phyloP scores from a whole-genome alignment of 1,140 invertebrate species.

The Diorhabda carinulata region DNA sequence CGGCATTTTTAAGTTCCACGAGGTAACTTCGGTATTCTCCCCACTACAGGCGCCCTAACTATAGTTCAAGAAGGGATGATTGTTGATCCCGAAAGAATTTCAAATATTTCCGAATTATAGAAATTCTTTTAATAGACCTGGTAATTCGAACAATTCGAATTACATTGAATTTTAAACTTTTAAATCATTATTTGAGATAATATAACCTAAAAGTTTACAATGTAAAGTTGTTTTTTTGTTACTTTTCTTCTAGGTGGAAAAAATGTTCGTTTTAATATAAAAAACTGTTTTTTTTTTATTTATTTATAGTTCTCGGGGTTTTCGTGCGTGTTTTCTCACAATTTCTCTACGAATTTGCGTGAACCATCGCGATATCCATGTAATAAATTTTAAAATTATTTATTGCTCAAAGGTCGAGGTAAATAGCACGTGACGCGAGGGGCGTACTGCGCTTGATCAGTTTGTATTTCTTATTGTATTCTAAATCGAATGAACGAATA shows the following conservation, averaged over 20 bases:
- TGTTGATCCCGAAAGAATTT: not conserved
- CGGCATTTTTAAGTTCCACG: conserved; percentile 72
- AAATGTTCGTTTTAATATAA: too few species aligned
- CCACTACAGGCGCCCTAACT: conserved; percentile 17
- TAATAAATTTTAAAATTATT: conserved; percentile 15
- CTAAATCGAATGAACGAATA: too few species aligned
- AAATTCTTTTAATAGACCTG: not conserved
- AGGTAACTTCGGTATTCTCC: conserved; percentile 46
- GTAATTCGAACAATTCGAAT: not conserved
- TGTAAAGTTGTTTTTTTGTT: too few species aligned
- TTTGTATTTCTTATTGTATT: too few species aligned
- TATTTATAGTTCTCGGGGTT: not conserved
- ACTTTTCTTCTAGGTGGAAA: too few species aligned
- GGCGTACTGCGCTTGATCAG: too few species aligned
- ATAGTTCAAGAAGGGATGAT: not conserved
- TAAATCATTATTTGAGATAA: too few species aligned
- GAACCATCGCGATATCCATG: conserved; percentile 14
- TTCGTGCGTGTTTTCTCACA: conserved; percentile 14
- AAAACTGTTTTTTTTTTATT: not conserved
- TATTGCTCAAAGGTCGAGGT: conserved; percentile 10
- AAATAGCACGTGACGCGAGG: conserved; percentile 12
- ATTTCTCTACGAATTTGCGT: conserved; percentile 15
- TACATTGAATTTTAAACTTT: too few species aligned
- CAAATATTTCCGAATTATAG: not conserved
- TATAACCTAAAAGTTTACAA: too few species aligned